Conservation (phyloP, 2,888 invertebrate genomes). For the Caenorhabditis zanzibari region DNA sequence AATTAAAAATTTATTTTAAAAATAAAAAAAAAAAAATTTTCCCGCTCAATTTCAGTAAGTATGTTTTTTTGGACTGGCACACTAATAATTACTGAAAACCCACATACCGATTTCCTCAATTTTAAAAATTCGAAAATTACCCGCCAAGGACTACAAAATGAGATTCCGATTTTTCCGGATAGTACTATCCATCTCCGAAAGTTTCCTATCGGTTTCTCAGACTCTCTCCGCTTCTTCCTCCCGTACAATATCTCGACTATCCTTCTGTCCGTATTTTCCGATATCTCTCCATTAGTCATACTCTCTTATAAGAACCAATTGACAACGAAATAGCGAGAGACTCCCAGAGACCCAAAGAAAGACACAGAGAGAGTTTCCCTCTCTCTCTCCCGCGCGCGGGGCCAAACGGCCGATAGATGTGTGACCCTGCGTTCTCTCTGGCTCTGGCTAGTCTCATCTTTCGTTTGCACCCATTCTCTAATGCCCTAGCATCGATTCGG, state of each 20-base stretch:
- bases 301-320: conserved; percentile 49
- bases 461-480: conserved; percentile 65
- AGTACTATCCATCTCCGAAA: neutral
- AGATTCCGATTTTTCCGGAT: neutral
- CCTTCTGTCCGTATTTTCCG: conserved; percentile 10
- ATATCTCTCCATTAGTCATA: conserved; percentile 22
- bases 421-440: conserved; percentile 63
- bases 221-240: neutral
- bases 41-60: too few relatives aligned
- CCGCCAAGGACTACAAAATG: too few relatives aligned
- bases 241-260: neutral
- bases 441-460: conserved; percentile 65
- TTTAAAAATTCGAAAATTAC: too few relatives aligned
- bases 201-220: conserved; percentile 9
- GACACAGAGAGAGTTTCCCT: conserved; percentile 1
- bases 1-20: too few relatives aligned
- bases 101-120: too few relatives aligned
- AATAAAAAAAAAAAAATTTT: too few relatives aligned
- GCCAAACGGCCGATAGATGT: conserved; percentile 57
- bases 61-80: too few relatives aligned
- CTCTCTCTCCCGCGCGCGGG: conserved; percentile 36
- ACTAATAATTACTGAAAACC: neutral
- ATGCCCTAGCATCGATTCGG: conserved; percentile 64
- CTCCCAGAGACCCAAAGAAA: conserved; percentile 1
- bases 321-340: conserved; percentile 47